Evolutionary conservation across 2,113 vertebrate species (phyloP), one percentile per base, ranked within the genome.

Genomic region (Crocuta crocuta): DNA sequence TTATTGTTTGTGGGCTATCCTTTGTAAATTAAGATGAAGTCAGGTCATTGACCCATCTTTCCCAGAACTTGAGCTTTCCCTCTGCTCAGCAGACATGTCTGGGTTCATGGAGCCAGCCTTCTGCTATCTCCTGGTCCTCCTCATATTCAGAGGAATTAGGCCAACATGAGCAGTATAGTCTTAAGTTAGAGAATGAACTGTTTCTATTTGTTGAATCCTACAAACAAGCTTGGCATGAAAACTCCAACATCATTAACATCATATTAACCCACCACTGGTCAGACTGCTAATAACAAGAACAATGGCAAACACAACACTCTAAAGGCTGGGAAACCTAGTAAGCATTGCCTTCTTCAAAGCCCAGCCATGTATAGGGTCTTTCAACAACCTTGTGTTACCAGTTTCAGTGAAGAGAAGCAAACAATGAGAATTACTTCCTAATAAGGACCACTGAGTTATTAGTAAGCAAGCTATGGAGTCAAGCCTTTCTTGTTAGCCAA

Each of bases 371-470:
- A 66, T 76, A 94, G 90, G 45, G 50, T 88, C 87, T 98, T 98
- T 97, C 97, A 98, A 95, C 92, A 98, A 83, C 92, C 48, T 79
- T 68, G 82, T 90, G 76, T 95, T 94, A 87, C 94, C 82, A 98
- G 83, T 89, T 83, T 98, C 86, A 79, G 91, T 94, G 91, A 98
- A 98, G 96, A 98, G 65, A 91, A 98, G 45, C 43, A 97, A 96
- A 91, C 85, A 95, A 87, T 2, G 95, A 93, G 93, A 94, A 73
- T 45, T 89, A 76, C 92, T 93, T 96, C 96, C 92, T 98, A 97
- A 96, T 92, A 95, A 71, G 39, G 80, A 92, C 58, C 50, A 50
- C 21, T 65, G 91, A 31, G 58, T 45, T 89, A 68, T 89, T 96
- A 90, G 93, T 91, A 92, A 95, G 84, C 70, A 94, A 84, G n/a